Evolutionary conservation across 2,797 vertebrate species (phyloP), one percentile per base, ranked within the genome.

Genomic region (Chelmon rostratus): DNA sequence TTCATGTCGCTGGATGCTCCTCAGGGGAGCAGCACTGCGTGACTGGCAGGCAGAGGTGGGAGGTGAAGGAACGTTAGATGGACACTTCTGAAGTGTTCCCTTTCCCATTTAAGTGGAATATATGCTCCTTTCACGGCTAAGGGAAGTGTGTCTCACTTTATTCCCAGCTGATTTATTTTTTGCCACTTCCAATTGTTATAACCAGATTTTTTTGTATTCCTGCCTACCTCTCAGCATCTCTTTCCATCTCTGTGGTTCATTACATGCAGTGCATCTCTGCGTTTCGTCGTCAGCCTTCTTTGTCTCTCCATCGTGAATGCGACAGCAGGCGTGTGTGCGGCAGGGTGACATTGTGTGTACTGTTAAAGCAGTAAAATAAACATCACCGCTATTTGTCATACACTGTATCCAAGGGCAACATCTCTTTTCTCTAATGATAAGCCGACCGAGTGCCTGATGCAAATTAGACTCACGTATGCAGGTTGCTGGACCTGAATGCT

Each of bases 71-170:
- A 79, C 66, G 19, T 66, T 57, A 86, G 87, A 90, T 31, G 86
- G 89, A 89, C 85, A 86, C 85, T 90, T 94, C 74, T 83, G 81
- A 91, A 85, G 81, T 67, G 62, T 70, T 84, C 84, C 73, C 71
- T 35, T 64, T 85, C 49, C 23, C 68, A 62, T 76, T 71, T 81
- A 73, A 70, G 76, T 68, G 53, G 61, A 86, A 87, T 81, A 73
- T 79, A 73, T 81, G 38, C 58, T 72, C 52, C 49, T 76, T 77
- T 88, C 52, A 78, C 74, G 76, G 78, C 72, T 86, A 68, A 37
- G 68, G 68, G 56, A 80, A 73, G 47, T 38, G 61, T 31, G 42
- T 66, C 49, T 73, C 56, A 54, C 67, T 82, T 42, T 67, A 52
- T 58, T 63, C 56, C 49, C 61, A 15, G 44, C 50, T 61, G 33